A percentile compares a stretch with the other conserved stretches of the same genome.
These are phyloP conservation scores for Chaetodon auriga DNA, from an alignment of 2,113 vertebrate species.

Conservation along the genomic window DNA sequence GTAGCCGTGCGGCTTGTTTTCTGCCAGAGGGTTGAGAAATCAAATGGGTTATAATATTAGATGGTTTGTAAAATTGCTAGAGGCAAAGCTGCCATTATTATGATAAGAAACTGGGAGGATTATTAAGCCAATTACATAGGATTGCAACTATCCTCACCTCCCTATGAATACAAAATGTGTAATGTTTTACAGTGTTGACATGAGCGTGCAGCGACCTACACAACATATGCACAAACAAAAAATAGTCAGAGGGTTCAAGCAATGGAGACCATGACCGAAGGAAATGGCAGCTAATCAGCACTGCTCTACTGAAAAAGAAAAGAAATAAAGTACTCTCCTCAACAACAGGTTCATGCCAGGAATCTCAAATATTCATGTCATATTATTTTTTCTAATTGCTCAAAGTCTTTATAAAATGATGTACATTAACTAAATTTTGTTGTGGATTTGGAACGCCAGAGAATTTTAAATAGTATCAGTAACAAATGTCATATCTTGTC, in stretches of 20 bases:
- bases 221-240: background rate
- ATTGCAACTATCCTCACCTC: background rate
- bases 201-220: background rate
- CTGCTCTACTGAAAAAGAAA: background rate
- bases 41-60: constrained; percentile 5
- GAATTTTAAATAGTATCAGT: background rate
- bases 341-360: background rate
- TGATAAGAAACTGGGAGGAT: background rate
- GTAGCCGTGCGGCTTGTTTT: constrained; percentile 29
- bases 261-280: background rate
- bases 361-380: background rate
- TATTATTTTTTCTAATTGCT: background rate
- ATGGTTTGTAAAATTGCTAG: constrained; percentile 21
- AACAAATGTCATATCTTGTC: background rate
- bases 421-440: too few relatives aligned
- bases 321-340: background rate
- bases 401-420: background rate
- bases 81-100: constrained; percentile 1
- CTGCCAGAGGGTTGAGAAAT: background rate
- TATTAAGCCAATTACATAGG: background rate
- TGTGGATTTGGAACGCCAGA: background rate
- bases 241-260: background rate
- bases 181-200: background rate
- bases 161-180: background rate
- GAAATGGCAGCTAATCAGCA: background rate